These are phyloP conservation scores for Hemiscyllium ocellatum DNA, from an alignment of 2,113 vertebrate species.

Conservation along the genomic window DNA sequence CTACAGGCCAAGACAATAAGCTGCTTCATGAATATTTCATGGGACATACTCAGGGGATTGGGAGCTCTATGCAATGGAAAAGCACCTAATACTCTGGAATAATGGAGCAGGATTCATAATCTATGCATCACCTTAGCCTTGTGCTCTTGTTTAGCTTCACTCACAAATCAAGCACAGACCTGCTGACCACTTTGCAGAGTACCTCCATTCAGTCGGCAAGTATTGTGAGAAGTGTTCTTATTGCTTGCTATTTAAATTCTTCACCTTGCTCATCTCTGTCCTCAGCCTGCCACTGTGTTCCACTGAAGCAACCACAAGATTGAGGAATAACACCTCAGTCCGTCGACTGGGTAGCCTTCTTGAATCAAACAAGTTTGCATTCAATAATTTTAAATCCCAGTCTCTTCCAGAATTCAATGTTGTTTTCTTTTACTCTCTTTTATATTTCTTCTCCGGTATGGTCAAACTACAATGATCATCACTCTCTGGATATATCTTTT, in stretches of 20 bases:
- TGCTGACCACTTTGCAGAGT: background rate
- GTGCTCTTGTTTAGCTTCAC: background rate
- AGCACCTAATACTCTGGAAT: constrained; percentile 7
- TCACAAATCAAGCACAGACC: background rate
- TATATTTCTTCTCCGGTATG: too few relatives aligned
- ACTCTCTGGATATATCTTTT: too few relatives aligned
- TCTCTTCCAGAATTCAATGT: too few relatives aligned
- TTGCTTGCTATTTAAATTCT: background rate
- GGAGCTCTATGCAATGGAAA: background rate
- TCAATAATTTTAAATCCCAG: too few relatives aligned
- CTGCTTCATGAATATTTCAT: background rate
- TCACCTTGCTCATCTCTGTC: background rate
- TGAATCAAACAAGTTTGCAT: too few relatives aligned
- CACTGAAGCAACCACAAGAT: background rate
- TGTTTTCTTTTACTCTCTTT: too few relatives aligned
- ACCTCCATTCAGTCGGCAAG: background rate
- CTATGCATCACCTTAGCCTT: background rate
- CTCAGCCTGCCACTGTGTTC: background rate
- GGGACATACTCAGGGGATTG: fast-evolving
- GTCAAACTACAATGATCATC: too few relatives aligned
- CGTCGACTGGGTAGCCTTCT: too few relatives aligned
- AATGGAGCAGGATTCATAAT: background rate
- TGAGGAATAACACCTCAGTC: background rate
- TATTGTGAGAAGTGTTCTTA: background rate
- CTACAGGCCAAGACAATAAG: background rate